These are phyloP conservation scores for Miichthys miiuy DNA, from an alignment of 2,797 vertebrate genomes.

Conservation along the genomic window DNA sequence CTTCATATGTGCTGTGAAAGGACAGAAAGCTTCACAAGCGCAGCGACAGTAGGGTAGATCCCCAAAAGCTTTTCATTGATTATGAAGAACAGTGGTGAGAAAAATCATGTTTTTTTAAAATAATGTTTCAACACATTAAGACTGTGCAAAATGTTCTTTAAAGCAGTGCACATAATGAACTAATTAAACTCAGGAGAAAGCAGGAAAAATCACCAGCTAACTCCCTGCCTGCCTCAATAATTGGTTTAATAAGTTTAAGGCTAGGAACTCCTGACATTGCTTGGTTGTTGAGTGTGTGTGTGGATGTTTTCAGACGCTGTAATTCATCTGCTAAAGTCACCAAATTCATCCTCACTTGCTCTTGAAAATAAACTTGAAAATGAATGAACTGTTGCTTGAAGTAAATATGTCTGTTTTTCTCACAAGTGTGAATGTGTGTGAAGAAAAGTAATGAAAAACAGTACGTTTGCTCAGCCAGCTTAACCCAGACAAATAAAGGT, in stretches of 20 bases:
- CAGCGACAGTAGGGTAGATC: background rate
- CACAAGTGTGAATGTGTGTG: constrained; percentile 31
- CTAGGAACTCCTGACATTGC: background rate
- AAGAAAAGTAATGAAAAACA: constrained; percentile 61
- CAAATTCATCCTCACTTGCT: background rate
- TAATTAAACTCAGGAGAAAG: constrained; percentile 17
- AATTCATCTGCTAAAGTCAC: constrained; percentile 3
- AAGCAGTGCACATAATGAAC: constrained; percentile 3
- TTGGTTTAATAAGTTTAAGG: constrained; percentile 8
- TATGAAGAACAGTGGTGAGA: background rate
- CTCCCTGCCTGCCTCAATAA: constrained; percentile 10
- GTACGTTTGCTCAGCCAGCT: constrained; percentile 49
- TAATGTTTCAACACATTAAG: background rate
- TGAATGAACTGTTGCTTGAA: constrained; percentile 44
- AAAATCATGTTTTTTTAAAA: constrained; percentile 18
- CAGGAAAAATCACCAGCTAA: constrained; percentile 1
- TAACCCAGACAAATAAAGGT: constrained; percentile 73
- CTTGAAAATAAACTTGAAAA: constrained; percentile 19
- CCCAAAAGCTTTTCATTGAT: background rate
- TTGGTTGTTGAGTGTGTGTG: background rate
- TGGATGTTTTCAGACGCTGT: constrained; percentile 1
- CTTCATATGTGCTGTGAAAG: no score
- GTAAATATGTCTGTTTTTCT: constrained; percentile 48
- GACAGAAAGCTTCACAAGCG: background rate
- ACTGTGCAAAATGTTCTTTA: constrained; percentile 1